Percentiles rank a stretch among this genome's conserved stretches.
phyloP scores from a whole-genome alignment of 2,888 invertebrate genomes.

The Cantharis lateralis region DNA sequence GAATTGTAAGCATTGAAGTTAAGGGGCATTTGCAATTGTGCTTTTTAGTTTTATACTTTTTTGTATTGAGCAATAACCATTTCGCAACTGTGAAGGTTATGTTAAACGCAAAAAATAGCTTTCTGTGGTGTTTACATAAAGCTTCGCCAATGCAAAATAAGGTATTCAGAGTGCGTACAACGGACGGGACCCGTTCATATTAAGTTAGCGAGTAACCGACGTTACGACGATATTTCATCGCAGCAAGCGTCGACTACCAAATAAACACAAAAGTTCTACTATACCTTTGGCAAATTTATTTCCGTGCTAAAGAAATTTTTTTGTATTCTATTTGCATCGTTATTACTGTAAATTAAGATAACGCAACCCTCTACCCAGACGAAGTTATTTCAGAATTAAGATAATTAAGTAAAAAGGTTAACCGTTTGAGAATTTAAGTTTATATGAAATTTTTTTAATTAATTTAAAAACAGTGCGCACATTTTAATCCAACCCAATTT shows the following conservation, averaged over 20 bases:
- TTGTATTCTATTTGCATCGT: constrained; percentile 3
- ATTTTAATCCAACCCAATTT: background rate
- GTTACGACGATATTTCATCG: constrained; percentile 46
- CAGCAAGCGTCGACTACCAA: constrained; percentile 43
- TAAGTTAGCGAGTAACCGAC: constrained; percentile 46
- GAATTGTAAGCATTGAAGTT: constrained; percentile 11
- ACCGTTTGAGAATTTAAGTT: background rate
- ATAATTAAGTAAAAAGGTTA: background rate
- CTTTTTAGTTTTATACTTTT: constrained; percentile 13
- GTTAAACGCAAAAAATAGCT: constrained; percentile 27
- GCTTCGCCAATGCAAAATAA: constrained; percentile 33
- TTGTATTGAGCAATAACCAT: constrained; percentile 26
- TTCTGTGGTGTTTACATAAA: constrained; percentile 30
- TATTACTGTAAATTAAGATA: constrained; percentile 3
- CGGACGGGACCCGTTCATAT: constrained; percentile 40
- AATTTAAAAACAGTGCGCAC: background rate
- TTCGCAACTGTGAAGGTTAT: constrained; percentile 18
- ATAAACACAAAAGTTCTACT: constrained; percentile 39
- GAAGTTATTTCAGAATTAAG: background rate
- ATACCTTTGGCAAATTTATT: constrained; percentile 28
- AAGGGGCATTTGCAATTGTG: constrained; percentile 20
- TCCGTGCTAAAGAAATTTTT: constrained; percentile 13
- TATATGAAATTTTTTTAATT: background rate
- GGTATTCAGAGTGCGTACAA: constrained; percentile 43
- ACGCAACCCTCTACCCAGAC: background rate